These are phyloP conservation scores for Ceryle rudis DNA, from an alignment of 2,797 vertebrate genomes.

Conservation along the genomic window DNA sequence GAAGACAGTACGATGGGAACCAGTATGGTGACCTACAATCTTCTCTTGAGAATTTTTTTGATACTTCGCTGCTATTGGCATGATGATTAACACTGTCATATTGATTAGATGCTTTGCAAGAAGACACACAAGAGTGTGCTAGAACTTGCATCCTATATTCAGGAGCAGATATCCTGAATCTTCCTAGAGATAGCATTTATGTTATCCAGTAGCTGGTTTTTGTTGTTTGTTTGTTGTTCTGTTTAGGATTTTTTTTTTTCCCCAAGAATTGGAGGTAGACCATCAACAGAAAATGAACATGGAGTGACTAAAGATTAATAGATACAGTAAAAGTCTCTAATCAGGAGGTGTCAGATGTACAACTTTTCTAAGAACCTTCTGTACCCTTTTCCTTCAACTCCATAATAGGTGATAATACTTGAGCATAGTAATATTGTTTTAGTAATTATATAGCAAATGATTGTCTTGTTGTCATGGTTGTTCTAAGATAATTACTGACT, in stretches of 20 bases:
- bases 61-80: neutral
- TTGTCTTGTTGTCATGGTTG: neutral
- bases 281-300: neutral
- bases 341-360: neutral
- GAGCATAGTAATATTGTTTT: neutral
- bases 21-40: neutral
- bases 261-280: neutral
- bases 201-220: neutral
- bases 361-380: neutral
- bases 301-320: neutral
- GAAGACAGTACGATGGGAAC: neutral
- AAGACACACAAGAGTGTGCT: neutral
- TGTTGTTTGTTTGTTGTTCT: no score
- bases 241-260: neutral
- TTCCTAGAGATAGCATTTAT: neutral
- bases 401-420: neutral
- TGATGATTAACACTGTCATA: no score
- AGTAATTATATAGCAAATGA: neutral
- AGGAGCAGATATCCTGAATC: neutral
- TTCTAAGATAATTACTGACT: neutral
- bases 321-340: neutral
- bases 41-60: neutral
- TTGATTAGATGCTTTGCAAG: neutral
- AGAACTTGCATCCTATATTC: neutral
- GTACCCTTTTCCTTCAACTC: neutral